Base-by-base conservation (phyloP, 2,888 invertebrate genomes). In the Lottia scabra region DNA sequence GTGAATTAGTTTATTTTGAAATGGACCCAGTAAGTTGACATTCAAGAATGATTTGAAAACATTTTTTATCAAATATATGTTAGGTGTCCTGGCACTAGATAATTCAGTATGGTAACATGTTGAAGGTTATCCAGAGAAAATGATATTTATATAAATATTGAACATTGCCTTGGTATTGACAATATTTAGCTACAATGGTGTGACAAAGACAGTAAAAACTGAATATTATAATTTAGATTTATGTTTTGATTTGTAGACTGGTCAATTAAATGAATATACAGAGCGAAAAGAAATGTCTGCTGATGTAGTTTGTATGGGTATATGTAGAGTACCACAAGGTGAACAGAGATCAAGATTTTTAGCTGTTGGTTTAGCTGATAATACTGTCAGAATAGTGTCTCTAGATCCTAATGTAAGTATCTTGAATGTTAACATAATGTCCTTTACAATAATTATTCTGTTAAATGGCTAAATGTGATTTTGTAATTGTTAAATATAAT, bases 1-100 rank as follows among this genome's bases (percentile, higher is more conserved):
- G 98, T 56, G 99, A 99, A 91, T 92, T 99, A 75, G 98, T 99
- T 63, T 99, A 99, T 91, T 99, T 99, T 89, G 99, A 99, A 92
- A 97, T 99, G 97, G 99, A 99, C 90, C 95, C 97, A 81, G 97
- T 98, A 93, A 94, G 95, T 92, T 89, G 26, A n/a, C 23, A 48
- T n/a, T 4, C 26, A 23, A 30, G n/a, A n/a, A n/a, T n/a, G n/a
- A n/a, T n/a, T n/a, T n/a, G n/a, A n/a, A n/a, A n/a, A n/a, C n/a
- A n/a, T n/a, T n/a, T n/a, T n/a, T n/a, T n/a, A n/a, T n/a, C n/a
- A n/a, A n/a, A n/a, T n/a, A n/a, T n/a, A n/a, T n/a, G n/a, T n/a
- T n/a, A n/a, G n/a, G n/a, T n/a, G n/a, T 63, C 2, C 19, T 63
- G 38, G 19, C 43, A n/a, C 15, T 62, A 2, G 23, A 26, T 23